These are phyloP conservation scores for Syngnathus floridae DNA, from an alignment of 2,113 vertebrate genomes.

Conservation along the genomic window DNA sequence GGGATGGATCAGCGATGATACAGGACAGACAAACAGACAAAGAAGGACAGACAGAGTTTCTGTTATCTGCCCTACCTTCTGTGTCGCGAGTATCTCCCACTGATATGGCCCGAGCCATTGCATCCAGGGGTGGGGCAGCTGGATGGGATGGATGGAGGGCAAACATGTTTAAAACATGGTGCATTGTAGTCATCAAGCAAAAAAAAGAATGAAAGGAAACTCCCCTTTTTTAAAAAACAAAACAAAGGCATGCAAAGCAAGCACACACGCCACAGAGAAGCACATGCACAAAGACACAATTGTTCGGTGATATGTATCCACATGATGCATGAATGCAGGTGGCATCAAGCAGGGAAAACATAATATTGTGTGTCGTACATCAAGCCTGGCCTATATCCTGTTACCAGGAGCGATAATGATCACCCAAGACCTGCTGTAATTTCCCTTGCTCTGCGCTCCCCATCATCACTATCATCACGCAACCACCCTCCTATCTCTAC, in stretches of 20 bases:
- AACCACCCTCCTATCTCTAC: not conserved
- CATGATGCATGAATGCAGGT: conserved; percentile 48
- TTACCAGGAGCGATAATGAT: conserved; percentile 58
- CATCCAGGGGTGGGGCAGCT: conserved; percentile 98
- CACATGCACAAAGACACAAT: conserved; percentile 36
- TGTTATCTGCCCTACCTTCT: conserved; percentile 82
- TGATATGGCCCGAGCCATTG: conserved; percentile 89
- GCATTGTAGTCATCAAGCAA: conserved; percentile 49
- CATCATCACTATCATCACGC: conserved; percentile 21
- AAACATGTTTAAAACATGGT: conserved; percentile 53
- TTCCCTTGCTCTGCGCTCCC: conserved; percentile 55
- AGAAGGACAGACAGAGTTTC: conserved; percentile 44
- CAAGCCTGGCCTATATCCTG: conserved; percentile 63
- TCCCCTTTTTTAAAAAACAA: conserved; percentile 8
- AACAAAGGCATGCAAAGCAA: conserved; percentile 38
- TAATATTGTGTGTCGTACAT: conserved; percentile 60
- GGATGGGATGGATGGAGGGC: conserved; percentile 67
- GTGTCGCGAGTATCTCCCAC: conserved; percentile 93
- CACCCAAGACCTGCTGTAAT: conserved; percentile 58
- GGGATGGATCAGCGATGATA: conserved; percentile 1
- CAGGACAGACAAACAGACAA: conserved; percentile 30
- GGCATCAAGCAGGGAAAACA: conserved; percentile 41
- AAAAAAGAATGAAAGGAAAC: conserved; percentile 29
- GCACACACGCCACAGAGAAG: conserved; percentile 28
- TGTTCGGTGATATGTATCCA: conserved; percentile 15